Evolutionary conservation across 2,888 invertebrate species (phyloP).

Genomic region (Pheosia tremula): DNA sequence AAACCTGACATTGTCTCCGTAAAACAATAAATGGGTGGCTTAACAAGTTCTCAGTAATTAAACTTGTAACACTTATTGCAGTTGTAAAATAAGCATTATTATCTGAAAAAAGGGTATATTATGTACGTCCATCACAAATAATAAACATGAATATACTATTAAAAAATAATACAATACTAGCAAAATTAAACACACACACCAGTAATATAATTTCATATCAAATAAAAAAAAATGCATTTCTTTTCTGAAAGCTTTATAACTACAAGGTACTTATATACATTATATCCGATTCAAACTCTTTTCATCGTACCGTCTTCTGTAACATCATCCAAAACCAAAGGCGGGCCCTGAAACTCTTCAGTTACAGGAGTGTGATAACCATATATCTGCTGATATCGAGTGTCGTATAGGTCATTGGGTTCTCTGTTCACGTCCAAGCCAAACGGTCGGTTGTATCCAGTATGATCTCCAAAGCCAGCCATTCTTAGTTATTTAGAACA

Average conservation of each 20-base stretch:
- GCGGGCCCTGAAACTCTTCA: constrained; percentile 79
- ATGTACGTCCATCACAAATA: neutral
- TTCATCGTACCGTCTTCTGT: constrained; percentile 69
- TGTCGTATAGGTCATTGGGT: constrained; percentile 76
- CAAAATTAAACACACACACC: too few species aligned
- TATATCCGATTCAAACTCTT: neutral
- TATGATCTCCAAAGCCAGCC: constrained; percentile 79
- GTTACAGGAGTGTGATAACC: constrained; percentile 78
- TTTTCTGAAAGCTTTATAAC: too few species aligned
- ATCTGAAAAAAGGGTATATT: constrained; percentile 54
- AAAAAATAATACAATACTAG: neutral
- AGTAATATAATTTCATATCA: too few species aligned
- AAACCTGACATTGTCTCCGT: constrained; percentile 96
- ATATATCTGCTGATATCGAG: constrained; percentile 80
- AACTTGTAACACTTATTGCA: constrained; percentile 92
- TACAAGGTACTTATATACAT: too few species aligned
- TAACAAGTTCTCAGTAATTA: constrained; percentile 94
- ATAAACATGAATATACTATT: neutral
- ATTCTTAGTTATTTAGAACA: constrained; percentile 47
- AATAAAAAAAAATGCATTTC: too few species aligned
- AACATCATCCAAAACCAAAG: constrained; percentile 75
- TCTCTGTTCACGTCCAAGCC: constrained; percentile 76
- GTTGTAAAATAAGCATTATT: constrained; percentile 89
- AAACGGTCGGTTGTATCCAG: constrained; percentile 73
- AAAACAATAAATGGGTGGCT: constrained; percentile 97